phyloP scores from a whole-genome alignment of 2,797 vertebrate genomes.

The Cynodonichthys magdalenae region DNA sequence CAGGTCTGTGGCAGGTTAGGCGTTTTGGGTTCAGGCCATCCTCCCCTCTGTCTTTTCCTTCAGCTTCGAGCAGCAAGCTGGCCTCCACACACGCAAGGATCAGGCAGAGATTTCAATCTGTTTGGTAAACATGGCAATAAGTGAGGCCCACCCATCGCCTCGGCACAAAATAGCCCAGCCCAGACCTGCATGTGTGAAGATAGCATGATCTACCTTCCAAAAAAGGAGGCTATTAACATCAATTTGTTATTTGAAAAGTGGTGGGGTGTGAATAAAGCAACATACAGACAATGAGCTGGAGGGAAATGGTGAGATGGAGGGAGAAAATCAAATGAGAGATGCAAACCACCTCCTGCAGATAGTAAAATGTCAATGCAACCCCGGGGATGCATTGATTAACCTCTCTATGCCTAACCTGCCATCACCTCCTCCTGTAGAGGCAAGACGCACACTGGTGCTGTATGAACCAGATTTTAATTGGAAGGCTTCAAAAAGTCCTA shows the following conservation, averaged over 20 bases:
- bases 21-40: slow-evolving; percentile 75
- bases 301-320: slow-evolving; percentile 37
- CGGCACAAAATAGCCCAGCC: slow-evolving; percentile 71
- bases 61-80: slow-evolving; percentile 73
- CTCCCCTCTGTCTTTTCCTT: slow-evolving; percentile 55
- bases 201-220: slow-evolving; percentile 40
- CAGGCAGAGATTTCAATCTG: slow-evolving; percentile 83
- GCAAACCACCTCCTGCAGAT: slow-evolving; percentile 61
- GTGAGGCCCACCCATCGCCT: slow-evolving; percentile 63
- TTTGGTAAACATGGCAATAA: slow-evolving; percentile 79
- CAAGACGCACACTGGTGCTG: slow-evolving; percentile 18
- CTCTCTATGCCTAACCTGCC: slow-evolving; percentile 63
- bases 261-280: slow-evolving; percentile 27
- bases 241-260: slow-evolving; percentile 50
- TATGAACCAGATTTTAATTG: slow-evolving; percentile 18
- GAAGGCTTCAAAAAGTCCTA: slow-evolving; percentile 9
- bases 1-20: slow-evolving; percentile 78
- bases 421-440: slow-evolving; percentile 49
- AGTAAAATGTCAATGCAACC: slow-evolving; percentile 77
- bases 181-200: slow-evolving; percentile 58
- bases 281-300: slow-evolving; percentile 50
- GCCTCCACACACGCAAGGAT: slow-evolving; percentile 59
- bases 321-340: slow-evolving; percentile 60
- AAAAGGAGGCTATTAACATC: slow-evolving; percentile 41
- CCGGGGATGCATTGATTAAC: slow-evolving; percentile 80